Conservation (phyloP, 2,797 vertebrate species). For the Pachyuromys duprasi region DNA sequence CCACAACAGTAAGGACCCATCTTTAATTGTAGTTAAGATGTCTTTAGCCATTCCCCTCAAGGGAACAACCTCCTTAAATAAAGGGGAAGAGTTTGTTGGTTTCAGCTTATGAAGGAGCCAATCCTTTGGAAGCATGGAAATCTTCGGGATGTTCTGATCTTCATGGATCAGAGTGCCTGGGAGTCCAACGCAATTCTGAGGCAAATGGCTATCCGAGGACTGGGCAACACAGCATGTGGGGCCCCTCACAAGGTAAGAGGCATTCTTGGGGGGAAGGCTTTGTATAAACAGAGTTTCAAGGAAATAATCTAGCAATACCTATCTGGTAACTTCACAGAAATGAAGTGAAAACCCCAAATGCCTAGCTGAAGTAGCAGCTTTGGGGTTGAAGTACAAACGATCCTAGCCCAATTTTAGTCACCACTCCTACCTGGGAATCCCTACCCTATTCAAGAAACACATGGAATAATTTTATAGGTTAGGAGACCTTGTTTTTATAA, state of each 20-base stretch:
- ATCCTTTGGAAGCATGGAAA: slow-evolving; percentile 77
- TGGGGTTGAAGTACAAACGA: not conserved
- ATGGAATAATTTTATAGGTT: not conserved
- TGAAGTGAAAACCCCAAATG: slow-evolving; percentile 18
- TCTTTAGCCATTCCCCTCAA: not conserved
- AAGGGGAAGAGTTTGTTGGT: slow-evolving; percentile 23
- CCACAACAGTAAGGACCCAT: not conserved
- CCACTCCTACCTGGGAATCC: not conserved
- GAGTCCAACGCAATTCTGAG: slow-evolving; percentile 73
- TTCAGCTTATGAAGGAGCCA: slow-evolving; percentile 80
- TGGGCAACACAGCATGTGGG: slow-evolving; percentile 65
- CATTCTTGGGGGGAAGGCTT: fast-evolving
- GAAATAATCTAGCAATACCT: not conserved
- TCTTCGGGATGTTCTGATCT: slow-evolving; percentile 64
- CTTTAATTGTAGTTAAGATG: not conserved
- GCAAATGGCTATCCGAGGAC: slow-evolving; percentile 81
- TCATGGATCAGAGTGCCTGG: slow-evolving; percentile 80
- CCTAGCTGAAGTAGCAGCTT: not conserved
- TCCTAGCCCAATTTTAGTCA: not conserved
- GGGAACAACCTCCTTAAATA: slow-evolving; percentile 1
- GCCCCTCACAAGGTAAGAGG: slow-evolving; percentile 78
- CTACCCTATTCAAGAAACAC: not conserved
- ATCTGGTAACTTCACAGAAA: not conserved
- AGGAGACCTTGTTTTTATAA: slow-evolving; percentile 48
- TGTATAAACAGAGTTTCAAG: not conserved